A percentile compares a stretch with the other conserved stretches of the same genome.
Evolutionary conservation across 2,797 vertebrate genomes (phyloP).

Genomic region (Mionectes olivaceus): DNA sequence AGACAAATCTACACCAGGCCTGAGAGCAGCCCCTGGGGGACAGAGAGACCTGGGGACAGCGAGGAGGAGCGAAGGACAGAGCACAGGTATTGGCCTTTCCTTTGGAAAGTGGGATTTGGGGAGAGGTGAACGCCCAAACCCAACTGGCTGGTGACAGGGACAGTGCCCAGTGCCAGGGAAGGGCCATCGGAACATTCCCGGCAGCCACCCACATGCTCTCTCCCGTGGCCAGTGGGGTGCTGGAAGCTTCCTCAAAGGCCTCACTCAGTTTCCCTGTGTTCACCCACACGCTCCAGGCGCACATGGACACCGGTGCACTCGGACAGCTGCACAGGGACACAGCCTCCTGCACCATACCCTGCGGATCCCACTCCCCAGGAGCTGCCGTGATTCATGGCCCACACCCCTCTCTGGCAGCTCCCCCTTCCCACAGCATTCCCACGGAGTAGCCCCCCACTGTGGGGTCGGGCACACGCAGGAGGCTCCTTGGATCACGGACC

Average conservation of each 20-base stretch:
- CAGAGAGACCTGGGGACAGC: neutral
- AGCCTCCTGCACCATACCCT: neutral
- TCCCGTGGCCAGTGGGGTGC: rapidly evolving
- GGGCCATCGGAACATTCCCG: rapidly evolving
- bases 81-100: neutral
- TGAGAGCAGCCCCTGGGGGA: neutral
- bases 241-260: neutral
- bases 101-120: neutral
- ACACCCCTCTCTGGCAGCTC: neutral
- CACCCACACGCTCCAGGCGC: neutral
- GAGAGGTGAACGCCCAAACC: neutral
- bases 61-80: neutral
- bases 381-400: neutral
- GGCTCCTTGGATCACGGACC: neutral
- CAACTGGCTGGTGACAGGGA: neutral
- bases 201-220: rapidly evolving
- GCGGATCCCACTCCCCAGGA: rapidly evolving
- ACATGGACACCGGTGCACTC: neutral
- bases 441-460: neutral
- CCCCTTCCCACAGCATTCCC: neutral
- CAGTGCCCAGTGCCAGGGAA: neutral
- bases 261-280: rapidly evolving
- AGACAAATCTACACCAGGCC: neutral
- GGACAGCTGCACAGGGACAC: neutral
- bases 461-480: rapidly evolving